Base-by-base conservation (phyloP, 1,140 invertebrate species). In the Heliconius hermathena region DNA sequence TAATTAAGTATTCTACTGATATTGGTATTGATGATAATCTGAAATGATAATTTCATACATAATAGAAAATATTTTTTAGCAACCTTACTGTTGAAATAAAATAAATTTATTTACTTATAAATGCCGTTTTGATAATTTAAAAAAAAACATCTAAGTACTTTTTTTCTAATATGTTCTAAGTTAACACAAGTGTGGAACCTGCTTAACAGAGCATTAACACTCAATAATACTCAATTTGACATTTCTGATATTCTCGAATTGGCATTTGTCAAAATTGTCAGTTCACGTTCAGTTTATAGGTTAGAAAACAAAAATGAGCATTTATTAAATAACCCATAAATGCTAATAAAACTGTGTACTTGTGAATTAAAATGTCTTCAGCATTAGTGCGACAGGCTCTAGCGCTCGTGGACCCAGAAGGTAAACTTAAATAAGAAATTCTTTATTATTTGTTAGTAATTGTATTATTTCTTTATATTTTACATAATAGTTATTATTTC, bases 381-480 rank as follows among this genome's bases (percentile, higher is more conserved):
- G 91, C 94, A 52, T 85, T 95, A 89, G 89, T 95, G 16, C 88
- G 91, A 79, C 90, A 95, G 83, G 93, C 90, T 76, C 89, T 95
- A 80, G 91, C 90, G 89, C 87, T 95, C 76, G 93, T 95, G 54
- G 93, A 95, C 85, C 89, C 85, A 79, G 91, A 94, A 85, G 92
- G 91, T 90, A 85, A 16, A 5, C 9, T 75, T 77, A n/a, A 74
- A 20, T 66, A 11, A 3, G 13, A n/a, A 54, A 46, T 49, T 1
- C 16, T 41, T 22, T 49, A 20, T 66, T 22, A 52, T 20, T 18
- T 22, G 20, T 20, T 18, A 52, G 16, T 18, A 20, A 20, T 29
- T 49, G 41, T 66, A 46, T 8, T 82, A 83, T 29, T 49, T 72
- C 6, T 38, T 54, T 72, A 20, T 41, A 72, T 72, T 26, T 66